Conservation (phyloP, 2,113 vertebrate genomes). For the Cyanoderma ruficeps region DNA sequence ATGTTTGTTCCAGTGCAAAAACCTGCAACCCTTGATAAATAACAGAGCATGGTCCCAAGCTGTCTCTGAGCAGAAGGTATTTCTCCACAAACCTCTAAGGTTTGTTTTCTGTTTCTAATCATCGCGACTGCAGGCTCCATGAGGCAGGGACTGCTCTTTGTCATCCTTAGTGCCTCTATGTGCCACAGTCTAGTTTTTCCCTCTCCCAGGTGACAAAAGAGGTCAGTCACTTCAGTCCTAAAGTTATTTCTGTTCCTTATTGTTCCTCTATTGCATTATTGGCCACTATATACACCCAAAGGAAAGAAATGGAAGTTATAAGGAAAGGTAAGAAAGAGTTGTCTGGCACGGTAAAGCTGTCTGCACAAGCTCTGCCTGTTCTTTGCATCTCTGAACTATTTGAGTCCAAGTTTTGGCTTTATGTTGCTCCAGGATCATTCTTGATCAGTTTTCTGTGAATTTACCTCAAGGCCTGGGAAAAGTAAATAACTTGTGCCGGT, state of each 20-base stretch:
- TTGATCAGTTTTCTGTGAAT: not conserved
- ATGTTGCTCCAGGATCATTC: not conserved
- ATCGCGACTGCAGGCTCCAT: not conserved
- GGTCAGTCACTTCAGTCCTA: not conserved
- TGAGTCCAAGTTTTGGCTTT: not conserved
- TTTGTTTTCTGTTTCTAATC: conserved; percentile 59
- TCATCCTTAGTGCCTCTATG: not conserved
- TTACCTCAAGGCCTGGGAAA: not conserved
- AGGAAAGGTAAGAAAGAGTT: not conserved
- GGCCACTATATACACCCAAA: not conserved
- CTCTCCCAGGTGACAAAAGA: not conserved
- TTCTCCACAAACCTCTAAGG: conserved; percentile 15
- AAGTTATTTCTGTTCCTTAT: not conserved
- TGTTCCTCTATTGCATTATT: not conserved
- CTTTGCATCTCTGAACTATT: not conserved
- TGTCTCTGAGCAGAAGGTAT: conserved; percentile 17
- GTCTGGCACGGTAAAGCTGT: not conserved
- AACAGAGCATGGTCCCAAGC: conserved; percentile 28
- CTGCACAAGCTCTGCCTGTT: not conserved
- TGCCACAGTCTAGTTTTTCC: not conserved
- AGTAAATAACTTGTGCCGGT: not conserved
- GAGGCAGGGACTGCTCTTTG: conserved; percentile 39
- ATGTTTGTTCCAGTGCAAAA: not conserved
- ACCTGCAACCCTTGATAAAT: conserved; percentile 1
- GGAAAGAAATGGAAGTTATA: not conserved